Evolutionary conservation across 2,888 invertebrate species (phyloP).

Genomic region (Clusia tigrina): DNA sequence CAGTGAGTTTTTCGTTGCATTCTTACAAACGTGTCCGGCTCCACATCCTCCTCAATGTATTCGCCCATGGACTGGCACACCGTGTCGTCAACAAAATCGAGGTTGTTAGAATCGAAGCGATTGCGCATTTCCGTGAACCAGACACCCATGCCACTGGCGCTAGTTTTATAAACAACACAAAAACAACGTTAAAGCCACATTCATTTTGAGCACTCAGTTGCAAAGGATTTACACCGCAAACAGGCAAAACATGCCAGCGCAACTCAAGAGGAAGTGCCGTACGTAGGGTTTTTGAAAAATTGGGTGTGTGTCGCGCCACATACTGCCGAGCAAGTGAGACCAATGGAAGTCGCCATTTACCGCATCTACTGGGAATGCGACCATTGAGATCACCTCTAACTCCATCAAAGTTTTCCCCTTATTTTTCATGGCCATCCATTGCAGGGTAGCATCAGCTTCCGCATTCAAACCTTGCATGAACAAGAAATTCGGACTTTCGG

Average conservation of each 20-base stretch:
- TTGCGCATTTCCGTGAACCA: slow-evolving; percentile 47
- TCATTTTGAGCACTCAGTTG: not conserved
- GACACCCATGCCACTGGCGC: slow-evolving; percentile 45
- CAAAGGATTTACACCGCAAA: slow-evolving; percentile 39
- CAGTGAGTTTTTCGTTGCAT: not conserved
- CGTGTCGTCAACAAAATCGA: not conserved
- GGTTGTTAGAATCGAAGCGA: slow-evolving; percentile 29
- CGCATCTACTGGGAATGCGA: not conserved
- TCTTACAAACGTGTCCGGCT: not conserved
- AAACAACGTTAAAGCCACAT: not conserved
- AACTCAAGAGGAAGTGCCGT: slow-evolving; percentile 35
- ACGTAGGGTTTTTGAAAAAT: slow-evolving; percentile 42
- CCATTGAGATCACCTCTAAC: slow-evolving; percentile 35
- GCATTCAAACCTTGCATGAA: slow-evolving; percentile 35
- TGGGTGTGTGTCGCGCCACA: slow-evolving; percentile 35
- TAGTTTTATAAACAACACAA: slow-evolving; percentile 19
- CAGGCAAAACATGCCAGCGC: slow-evolving; percentile 43
- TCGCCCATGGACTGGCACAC: not conserved
- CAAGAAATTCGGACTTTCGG: slow-evolving; percentile 47
- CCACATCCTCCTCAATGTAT: not conserved
- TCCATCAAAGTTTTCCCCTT: slow-evolving; percentile 30
- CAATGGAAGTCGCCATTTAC: not conserved
- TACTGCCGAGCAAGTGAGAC: too few species aligned
- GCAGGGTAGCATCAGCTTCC: slow-evolving; percentile 33
- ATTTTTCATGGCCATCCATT: slow-evolving; percentile 40